Base-by-base conservation (phyloP, 2,888 invertebrate genomes). In the Arctia plantaginis region DNA sequence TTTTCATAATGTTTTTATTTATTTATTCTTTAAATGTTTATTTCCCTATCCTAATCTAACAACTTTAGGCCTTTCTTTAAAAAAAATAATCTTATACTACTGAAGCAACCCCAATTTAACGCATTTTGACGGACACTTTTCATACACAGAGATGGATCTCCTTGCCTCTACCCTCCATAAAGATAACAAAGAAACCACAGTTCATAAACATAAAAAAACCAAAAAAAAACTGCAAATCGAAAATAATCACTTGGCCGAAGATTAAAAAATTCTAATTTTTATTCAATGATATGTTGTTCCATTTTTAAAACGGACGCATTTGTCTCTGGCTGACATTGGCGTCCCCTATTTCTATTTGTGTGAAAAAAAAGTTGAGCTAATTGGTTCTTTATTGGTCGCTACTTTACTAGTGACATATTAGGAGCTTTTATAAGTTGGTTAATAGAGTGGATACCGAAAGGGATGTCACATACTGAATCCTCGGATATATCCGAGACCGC, bases 401-500 rank as follows among this genome's bases (percentile, higher is more conserved):
- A 85, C 85, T 85, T 88, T 87, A 82, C 83, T 82, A 71, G 89
- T 89, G 90, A 90, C 90, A 88, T 89, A 90, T 89, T 89, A 89
- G 86, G 85, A 86, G 83, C 84, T 82, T 82, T 89, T 82, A 88
- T 84, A 84, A 85, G 82, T 80, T 75, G 74, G 78, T 83, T 82
- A 77, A 80, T 87, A 85, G 88, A 89, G 87, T 89, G 89, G 84
- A 71, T 80, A 69, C 76, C 1, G 27, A 27, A 80, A 83, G 83
- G 67, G 85, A 69, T 80, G 84, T 76, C 51, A 69, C 35, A 10
- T 55, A 35, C 27, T 35, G 35, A 39, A 55, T 35, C 12, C 0
- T 62, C 55, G 44, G 30, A 64, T 64, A 33, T 44, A 30, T 44
- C n/a, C 6, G 33, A 35, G 2, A 47, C 1, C 27, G 15, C 1